A percentile compares a stretch with the other conserved stretches of the same genome.
phyloP scores from a whole-genome alignment of 2,797 vertebrate species.

The Oophaga sylvatica region DNA sequence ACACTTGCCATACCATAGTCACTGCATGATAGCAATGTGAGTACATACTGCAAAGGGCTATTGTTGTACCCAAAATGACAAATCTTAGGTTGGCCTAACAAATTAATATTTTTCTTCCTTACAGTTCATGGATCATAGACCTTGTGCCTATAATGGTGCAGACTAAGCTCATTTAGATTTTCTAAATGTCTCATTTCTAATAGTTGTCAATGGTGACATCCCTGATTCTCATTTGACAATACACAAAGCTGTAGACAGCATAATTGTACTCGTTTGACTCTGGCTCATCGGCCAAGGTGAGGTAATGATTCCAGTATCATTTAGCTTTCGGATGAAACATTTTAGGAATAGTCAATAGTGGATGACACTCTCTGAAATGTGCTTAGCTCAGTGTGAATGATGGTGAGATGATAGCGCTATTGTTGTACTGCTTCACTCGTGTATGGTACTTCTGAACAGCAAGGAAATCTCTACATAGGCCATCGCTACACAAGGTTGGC shows the following conservation, averaged over 20 bases:
- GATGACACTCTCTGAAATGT: slow-evolving; percentile 29
- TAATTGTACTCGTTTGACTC: slow-evolving; percentile 36
- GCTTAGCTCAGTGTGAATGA: slow-evolving; percentile 58
- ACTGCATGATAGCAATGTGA: too few species aligned
- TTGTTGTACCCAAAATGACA: too few species aligned
- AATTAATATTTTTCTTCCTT: too few species aligned
- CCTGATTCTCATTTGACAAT: too few species aligned
- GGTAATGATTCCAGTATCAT: slow-evolving; percentile 15
- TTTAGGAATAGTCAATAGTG: slow-evolving; percentile 38
- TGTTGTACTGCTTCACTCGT: slow-evolving; percentile 40
- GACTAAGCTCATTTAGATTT: too few species aligned
- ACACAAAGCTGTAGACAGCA: background rate
- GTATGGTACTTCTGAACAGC: slow-evolving; percentile 45
- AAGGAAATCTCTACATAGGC: slow-evolving; percentile 35
- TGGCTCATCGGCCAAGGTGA: slow-evolving; percentile 12
- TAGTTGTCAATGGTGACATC: too few species aligned
- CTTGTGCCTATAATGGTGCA: too few species aligned
- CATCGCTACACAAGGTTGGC: slow-evolving; percentile 8
- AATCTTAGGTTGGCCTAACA: too few species aligned
- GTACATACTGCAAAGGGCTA: too few species aligned
- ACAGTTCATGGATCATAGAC: too few species aligned
- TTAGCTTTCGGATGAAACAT: slow-evolving; percentile 30
- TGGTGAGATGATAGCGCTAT: slow-evolving; percentile 53
- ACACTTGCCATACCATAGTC: too few species aligned
- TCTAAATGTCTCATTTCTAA: too few species aligned